phyloP scores from a whole-genome alignment of 2,797 vertebrate genomes.

The Sebastes hubbsi region DNA sequence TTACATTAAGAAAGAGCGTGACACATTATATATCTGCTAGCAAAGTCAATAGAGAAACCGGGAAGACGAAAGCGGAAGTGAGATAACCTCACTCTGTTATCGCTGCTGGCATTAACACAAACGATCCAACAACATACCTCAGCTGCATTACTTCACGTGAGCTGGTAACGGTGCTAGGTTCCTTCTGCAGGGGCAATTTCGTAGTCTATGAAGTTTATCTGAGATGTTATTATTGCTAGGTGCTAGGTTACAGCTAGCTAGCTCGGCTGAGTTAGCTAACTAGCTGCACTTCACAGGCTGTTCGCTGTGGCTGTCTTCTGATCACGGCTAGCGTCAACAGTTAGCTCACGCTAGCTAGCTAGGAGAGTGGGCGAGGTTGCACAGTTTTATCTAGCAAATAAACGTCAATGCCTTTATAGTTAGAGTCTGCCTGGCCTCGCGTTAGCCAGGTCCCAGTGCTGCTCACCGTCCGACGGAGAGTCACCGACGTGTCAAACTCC shows the following conservation, averaged over 20 bases:
- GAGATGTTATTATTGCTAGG: too few species aligned
- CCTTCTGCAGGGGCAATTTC: too few species aligned
- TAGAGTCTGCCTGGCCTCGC: neutral
- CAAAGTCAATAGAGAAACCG: neutral
- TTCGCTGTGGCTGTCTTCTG: neutral
- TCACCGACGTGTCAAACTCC: neutral
- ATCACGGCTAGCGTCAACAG: neutral
- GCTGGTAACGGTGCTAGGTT: neutral
- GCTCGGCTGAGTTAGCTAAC: neutral
- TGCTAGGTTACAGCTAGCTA: neutral
- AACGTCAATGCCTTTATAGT: neutral
- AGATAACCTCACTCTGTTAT: neutral
- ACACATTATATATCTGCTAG: neutral
- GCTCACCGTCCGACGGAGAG: neutral
- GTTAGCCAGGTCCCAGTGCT: neutral
- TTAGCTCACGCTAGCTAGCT: too few species aligned
- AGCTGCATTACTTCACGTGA: constrained; percentile 25
- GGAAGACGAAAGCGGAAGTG: constrained; percentile 54
- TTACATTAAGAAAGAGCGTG: fast-evolving
- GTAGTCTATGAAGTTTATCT: too few species aligned
- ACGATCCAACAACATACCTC: constrained; percentile 25
- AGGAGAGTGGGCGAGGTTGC: constrained; percentile 25
- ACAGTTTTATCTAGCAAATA: neutral
- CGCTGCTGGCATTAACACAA: neutral
- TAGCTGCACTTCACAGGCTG: neutral